Base-by-base conservation (phyloP, 2,113 vertebrate species). In the Mandrillus leucophaeus region DNA sequence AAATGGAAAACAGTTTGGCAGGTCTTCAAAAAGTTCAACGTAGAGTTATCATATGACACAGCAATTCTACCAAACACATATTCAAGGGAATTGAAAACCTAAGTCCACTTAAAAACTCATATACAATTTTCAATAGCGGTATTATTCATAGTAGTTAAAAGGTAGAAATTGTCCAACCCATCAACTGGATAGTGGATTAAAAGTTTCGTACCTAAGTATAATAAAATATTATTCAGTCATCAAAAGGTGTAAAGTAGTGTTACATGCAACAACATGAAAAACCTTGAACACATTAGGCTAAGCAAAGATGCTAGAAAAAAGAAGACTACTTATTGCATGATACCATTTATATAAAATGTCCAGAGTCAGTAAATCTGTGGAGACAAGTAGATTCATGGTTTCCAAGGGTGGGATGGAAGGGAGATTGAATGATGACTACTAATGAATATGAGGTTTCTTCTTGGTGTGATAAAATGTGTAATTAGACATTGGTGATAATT, bases 1-100 rank as follows among this genome's bases (percentile, higher is more conserved):
- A 83, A 95, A 45, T 70, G 43, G 78, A 88, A 90, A 64, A 78
- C 11, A 93, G 35, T 93, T 87, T 50, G n/a, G 25, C 40, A 68
- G n/a, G 87, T 96, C 38, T 94, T 93, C 45, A 93, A 80, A 93
- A 85, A n/a, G 23, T 83, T 88, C 93, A 43, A 48, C 6, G 38
- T 40, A 70, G 23, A 64, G 25, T 94, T 86, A 88, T 16, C 68
- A 30, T 61, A 55, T 94, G 30, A 50, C 25, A 35, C 83, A 78
- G 22, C 8, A 82, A 66, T 82, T 85, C 50, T 25, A n/a, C 8
- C 75, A 79, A 50, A 25, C 78, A 23, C 94, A 27, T 75, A 30
- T 25, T 11, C 48, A 79, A 83, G 55, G 81, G 57, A 55, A 64
- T 6, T 82, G 66, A 92, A 93, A 66, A 50, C n/a, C 27, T 4